Base-by-base conservation (phyloP, 2,797 vertebrate genomes). In the Phataginus tricuspis region DNA sequence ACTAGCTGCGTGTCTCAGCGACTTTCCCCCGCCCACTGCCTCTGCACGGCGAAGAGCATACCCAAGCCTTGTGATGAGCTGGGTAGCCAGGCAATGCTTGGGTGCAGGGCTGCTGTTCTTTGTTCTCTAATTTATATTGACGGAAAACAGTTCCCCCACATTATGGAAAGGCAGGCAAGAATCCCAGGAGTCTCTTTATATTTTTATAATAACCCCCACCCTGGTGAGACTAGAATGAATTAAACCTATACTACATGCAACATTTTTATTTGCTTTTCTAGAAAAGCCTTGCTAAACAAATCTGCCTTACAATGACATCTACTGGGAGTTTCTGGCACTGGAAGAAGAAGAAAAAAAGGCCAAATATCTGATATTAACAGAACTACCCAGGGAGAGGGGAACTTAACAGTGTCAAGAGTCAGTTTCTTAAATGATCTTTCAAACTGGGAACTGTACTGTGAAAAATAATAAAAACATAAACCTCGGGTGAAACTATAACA, bases 291-390 rank as follows among this genome's bases (percentile, higher is more conserved):
- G 64, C 90, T 94, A 77, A 96, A 55, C 95, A 97, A 89, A 68
- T 69, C 57, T 98, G 98, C 96, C 95, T 98, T 98, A 97, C 63
- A 97, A 96, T 98, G 98, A 98, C 98, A 98, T 98, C 98, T 98
- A 96, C 98, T 98, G 98, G 98, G 98, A 96, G 93, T 94, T 97
- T 69, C 34, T 86, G 94, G 94, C 96, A 98, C 64, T 98, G 69
- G 78, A n/a, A 37, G 5, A 45, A 45, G 23, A 29, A 74, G 39
- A 82, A 55, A 66, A 63, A 87, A 63, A 59, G 4, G 42, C 14
- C 69, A 88, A 93, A 45, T 63, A 95, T 88, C 42, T n/a, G 27
- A 42, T 53, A 37, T 69, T 53, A 68, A 71, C 15, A 42, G 34
- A 63, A 63, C 34, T 49, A 7, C 75, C 16, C 57, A 53, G 39